Percentiles rank a stretch among this genome's conserved stretches.
Evolutionary conservation across 2,113 vertebrate genomes (phyloP).

Genomic region (Nycticryphes semicollaris): DNA sequence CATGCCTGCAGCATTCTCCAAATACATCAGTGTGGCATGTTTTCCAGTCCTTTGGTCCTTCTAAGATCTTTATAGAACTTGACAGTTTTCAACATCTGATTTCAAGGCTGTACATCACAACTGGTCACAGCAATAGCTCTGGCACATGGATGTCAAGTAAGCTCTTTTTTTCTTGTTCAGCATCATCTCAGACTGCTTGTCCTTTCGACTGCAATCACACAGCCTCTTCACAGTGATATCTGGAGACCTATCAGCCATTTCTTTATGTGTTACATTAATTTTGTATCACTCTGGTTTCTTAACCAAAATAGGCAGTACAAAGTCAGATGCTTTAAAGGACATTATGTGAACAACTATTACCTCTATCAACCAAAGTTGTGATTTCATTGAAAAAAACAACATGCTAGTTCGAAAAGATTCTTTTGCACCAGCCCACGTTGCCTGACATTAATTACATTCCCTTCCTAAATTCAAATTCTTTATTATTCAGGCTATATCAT

Average conservation of each 20-base stretch:
- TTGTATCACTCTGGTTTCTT: not conserved
- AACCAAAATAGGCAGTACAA: not conserved
- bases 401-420: not conserved
- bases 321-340: not conserved
- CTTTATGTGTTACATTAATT: not conserved
- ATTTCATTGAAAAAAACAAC: not conserved
- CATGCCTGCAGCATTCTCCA: not conserved
- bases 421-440: not conserved
- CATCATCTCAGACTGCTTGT: not conserved
- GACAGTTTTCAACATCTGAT: not conserved
- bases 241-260: not conserved
- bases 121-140: not conserved
- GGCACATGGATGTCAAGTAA: not conserved
- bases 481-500: not conserved
- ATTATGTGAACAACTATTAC: not conserved
- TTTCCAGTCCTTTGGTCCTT: not conserved
- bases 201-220: not conserved
- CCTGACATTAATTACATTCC: not conserved
- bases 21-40: not conserved
- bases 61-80: not conserved
- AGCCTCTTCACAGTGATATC: not conserved
- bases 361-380: not conserved
- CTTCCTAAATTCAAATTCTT: not conserved
- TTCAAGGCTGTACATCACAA: not conserved
- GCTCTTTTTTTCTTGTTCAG: not conserved